Conservation (phyloP, 2,888 invertebrate species). For the Dugesia japonica region DNA sequence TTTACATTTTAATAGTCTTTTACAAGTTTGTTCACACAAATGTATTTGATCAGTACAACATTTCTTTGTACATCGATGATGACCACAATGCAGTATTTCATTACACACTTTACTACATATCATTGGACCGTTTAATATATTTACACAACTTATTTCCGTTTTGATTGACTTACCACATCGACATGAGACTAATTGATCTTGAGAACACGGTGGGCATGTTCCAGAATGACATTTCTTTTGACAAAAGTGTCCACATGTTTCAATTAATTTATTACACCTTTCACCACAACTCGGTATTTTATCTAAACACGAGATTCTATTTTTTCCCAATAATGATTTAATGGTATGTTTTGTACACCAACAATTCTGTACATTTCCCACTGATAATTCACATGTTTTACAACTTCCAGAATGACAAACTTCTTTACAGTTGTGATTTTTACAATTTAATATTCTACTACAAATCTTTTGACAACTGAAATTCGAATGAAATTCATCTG, state of each 20-base stretch:
- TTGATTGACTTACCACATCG: constrained; percentile 52
- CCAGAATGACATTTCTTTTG: constrained; percentile 37
- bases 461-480: constrained; percentile 37
- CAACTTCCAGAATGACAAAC: constrained; percentile 60
- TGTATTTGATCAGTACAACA: constrained; percentile 51
- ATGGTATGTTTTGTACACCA: constrained; percentile 61
- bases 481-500: constrained; percentile 38
- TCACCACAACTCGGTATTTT: constrained; percentile 54
- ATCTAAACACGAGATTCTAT: neutral
- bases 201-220: constrained; percentile 45
- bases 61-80: neutral
- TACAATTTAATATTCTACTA: constrained; percentile 43
- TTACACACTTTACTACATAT: neutral
- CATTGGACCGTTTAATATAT: neutral
- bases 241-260: constrained; percentile 56
- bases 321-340: constrained; percentile 31
- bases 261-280: constrained; percentile 55
- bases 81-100: neutral
- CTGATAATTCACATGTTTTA: constrained; percentile 54
- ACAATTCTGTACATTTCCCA: constrained; percentile 56
- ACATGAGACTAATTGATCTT: constrained; percentile 54
- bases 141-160: neutral
- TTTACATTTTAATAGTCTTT: constrained; percentile 67
- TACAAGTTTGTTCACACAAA: constrained; percentile 57
- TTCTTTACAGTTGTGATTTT: constrained; percentile 57